These are phyloP conservation scores for Neolamprologus devosi DNA, from an alignment of 2,113 vertebrate genomes.

Conservation along the genomic window DNA sequence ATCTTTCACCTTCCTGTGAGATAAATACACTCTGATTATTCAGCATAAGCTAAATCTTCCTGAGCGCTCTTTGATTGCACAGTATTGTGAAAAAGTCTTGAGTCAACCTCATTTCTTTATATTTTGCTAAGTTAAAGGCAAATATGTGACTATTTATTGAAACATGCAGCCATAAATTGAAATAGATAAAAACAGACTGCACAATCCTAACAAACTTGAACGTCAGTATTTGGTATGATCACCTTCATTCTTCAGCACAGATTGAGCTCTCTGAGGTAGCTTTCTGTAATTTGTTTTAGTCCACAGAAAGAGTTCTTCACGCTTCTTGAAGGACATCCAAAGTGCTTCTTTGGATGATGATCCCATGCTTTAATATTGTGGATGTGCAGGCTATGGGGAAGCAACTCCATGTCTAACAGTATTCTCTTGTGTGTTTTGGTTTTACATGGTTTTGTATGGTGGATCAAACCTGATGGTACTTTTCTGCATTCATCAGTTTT, in stretches of 20 bases:
- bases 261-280: neutral
- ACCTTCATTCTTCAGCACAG: neutral
- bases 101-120: neutral
- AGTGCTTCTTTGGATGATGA: neutral
- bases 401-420: neutral
- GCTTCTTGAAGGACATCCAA: neutral
- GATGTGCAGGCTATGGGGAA: neutral
- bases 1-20: conserved; percentile 66
- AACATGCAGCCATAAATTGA: neutral
- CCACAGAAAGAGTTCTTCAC: neutral
- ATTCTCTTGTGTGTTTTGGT: neutral
- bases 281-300: neutral
- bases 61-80: neutral
- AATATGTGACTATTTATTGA: neutral
- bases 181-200: neutral
- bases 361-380: neutral
- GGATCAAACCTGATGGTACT: neutral
- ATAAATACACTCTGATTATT: neutral
- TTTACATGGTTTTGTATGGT: neutral
- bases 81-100: neutral
- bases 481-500: neutral
- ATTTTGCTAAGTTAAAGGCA: neutral
- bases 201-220: neutral
- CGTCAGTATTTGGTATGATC: neutral
- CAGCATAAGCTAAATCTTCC: neutral